phyloP scores from a whole-genome alignment of 2,888 invertebrate species.

The Xylophagus ater region DNA sequence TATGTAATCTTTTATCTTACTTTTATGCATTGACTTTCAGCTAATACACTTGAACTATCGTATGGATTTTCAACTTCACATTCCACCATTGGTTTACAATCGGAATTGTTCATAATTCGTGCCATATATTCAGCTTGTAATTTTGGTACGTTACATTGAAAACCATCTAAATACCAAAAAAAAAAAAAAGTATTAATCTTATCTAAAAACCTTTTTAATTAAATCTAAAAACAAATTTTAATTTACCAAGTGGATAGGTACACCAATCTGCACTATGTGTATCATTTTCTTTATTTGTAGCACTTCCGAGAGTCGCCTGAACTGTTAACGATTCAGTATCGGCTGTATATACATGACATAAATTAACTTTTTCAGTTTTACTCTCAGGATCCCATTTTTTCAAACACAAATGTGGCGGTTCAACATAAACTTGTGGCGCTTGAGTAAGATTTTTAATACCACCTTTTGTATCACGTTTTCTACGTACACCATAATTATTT shows the following conservation, averaged over 20 bases:
- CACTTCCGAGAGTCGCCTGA: conserved; percentile 44
- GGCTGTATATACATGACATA: conserved; percentile 51
- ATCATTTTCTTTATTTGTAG: conserved; percentile 35
- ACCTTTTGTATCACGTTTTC: conserved; percentile 2
- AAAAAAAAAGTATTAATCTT: conserved; percentile 2
- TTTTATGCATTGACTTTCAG: conserved; percentile 53
- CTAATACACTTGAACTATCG: conserved; percentile 52
- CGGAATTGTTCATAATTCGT: conserved; percentile 23
- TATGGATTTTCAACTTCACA: conserved; percentile 64
- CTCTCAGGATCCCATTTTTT: conserved; percentile 21
- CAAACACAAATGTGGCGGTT: conserved; percentile 51
- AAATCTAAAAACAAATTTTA: background rate
- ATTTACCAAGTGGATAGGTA: conserved; percentile 51
- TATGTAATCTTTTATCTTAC: conserved; percentile 20
- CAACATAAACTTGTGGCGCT: conserved; percentile 26
- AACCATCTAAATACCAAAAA: conserved; percentile 38
- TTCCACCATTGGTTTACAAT: conserved; percentile 54
- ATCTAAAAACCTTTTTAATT: background rate
- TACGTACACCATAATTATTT: conserved; percentile 20
- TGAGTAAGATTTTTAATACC: too few species aligned
- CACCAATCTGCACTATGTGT: conserved; percentile 47
- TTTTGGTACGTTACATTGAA: conserved; percentile 52
- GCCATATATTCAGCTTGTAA: conserved; percentile 38
- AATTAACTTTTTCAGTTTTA: conserved; percentile 25
- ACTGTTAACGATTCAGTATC: conserved; percentile 44